Conservation (phyloP, 2,888 invertebrate genomes). For the Dynastes tityus region DNA sequence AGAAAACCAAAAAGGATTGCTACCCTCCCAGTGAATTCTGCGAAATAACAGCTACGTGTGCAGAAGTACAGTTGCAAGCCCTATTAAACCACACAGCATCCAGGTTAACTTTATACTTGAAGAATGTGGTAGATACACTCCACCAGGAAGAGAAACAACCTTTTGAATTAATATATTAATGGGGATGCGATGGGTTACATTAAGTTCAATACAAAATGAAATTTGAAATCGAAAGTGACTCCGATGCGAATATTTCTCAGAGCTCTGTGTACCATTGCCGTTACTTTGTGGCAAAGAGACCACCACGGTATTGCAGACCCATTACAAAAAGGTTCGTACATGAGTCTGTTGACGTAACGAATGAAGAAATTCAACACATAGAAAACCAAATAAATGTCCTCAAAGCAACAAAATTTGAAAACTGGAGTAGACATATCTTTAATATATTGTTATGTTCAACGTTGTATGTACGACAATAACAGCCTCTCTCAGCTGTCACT, state of each 20-base stretch:
- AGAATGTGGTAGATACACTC: conserved; percentile 13
- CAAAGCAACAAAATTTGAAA: too few relatives aligned
- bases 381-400: too few relatives aligned
- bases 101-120: conserved; percentile 15
- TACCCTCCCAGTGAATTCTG: conserved; percentile 50
- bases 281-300: neutral
- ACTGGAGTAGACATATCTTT: too few relatives aligned
- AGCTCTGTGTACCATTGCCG: conserved; percentile 30
- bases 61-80: conserved; percentile 56
- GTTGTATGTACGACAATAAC: too few relatives aligned
- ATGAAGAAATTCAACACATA: too few relatives aligned
- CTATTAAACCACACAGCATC: conserved; percentile 45
- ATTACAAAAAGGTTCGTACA: too few relatives aligned
- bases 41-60: conserved; percentile 54
- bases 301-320: conserved; percentile 16
- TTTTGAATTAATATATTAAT: conserved; percentile 53
- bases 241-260: conserved; percentile 41
- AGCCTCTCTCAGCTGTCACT: too few relatives aligned
- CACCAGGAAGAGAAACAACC: conserved; percentile 46
- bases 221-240: neutral
- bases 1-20: conserved; percentile 54
- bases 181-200: conserved; percentile 50
- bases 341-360: too few relatives aligned
- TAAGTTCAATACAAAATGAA: too few relatives aligned
- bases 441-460: too few relatives aligned